Conservation (phyloP, 1,140 invertebrate genomes). For the Drosophila tropicalis region DNA sequence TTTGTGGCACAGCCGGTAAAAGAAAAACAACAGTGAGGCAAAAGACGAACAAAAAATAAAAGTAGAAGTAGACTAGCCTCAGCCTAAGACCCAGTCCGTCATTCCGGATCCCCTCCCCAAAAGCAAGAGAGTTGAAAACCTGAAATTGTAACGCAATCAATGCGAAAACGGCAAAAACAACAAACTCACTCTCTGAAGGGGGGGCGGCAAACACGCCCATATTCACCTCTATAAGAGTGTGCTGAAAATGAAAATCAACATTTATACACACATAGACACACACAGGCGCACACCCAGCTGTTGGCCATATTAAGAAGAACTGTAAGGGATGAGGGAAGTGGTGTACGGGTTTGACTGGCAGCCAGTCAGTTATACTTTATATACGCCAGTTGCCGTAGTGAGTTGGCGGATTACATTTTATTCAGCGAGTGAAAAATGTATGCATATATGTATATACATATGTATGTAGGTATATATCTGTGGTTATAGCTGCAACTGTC, state of each 20-base stretch:
- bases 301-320: conserved; percentile 19
- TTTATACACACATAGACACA: neutral
- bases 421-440: conserved; percentile 31
- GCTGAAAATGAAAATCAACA: conserved; percentile 80
- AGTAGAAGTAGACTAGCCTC: conserved; percentile 64
- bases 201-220: conserved; percentile 42
- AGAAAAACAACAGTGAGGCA: conserved; percentile 32
- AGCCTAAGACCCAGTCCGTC: conserved; percentile 27
- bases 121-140: conserved; percentile 63
- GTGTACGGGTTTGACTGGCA: neutral
- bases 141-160: conserved; percentile 82
- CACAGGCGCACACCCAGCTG: conserved; percentile 42
- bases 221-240: conserved; percentile 44
- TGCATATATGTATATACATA: neutral
- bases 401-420: conserved; percentile 69
- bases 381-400: conserved; percentile 48
- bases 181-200: conserved; percentile 35
- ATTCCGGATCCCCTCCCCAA: neutral
- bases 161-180: conserved; percentile 56
- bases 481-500: conserved; percentile 49
- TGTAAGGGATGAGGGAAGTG: neutral
- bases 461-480: neutral
- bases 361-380: conserved; percentile 51
- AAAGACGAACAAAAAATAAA: conserved; percentile 27
- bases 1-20: conserved; percentile 77